Conservation (phyloP, 2,888 invertebrate species). For the Bombyx huttoni region DNA sequence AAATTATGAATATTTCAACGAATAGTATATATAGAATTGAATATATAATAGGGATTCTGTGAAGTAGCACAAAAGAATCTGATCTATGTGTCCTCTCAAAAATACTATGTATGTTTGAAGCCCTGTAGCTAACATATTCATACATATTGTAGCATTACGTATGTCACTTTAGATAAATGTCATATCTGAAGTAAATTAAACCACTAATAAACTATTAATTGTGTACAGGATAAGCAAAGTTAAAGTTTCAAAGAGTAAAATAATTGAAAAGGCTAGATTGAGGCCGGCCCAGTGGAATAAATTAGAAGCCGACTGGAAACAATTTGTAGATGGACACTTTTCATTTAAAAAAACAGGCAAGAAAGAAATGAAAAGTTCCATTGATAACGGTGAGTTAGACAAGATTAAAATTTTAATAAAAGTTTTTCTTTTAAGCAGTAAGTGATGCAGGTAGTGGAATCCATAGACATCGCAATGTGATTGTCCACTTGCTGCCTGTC, state of each 20-base stretch:
- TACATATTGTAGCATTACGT: too few species aligned
- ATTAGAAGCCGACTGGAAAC: constrained; percentile 73
- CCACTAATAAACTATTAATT: background rate
- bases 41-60: too few species aligned
- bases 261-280: constrained; percentile 70
- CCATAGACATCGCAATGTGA: too few species aligned
- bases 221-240: constrained; percentile 63
- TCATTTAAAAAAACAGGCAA: constrained; percentile 30
- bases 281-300: constrained; percentile 74
- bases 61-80: too few species aligned
- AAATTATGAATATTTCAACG: background rate
- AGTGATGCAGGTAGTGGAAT: background rate
- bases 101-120: too few species aligned
- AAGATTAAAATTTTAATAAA: background rate
- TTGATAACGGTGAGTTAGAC: constrained; percentile 21
- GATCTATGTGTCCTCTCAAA: too few species aligned
- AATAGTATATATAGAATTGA: too few species aligned
- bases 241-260: constrained; percentile 70
- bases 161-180: too few species aligned
- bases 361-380: constrained; percentile 17
- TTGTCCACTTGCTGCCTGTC: too few species aligned
- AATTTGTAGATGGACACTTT: constrained; percentile 50
- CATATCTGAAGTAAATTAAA: background rate
- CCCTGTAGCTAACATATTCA: too few species aligned
- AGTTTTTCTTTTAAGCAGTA: background rate